Base-by-base conservation (phyloP, 64 coral and sea anemone species). In the Porites lutea region DNA sequence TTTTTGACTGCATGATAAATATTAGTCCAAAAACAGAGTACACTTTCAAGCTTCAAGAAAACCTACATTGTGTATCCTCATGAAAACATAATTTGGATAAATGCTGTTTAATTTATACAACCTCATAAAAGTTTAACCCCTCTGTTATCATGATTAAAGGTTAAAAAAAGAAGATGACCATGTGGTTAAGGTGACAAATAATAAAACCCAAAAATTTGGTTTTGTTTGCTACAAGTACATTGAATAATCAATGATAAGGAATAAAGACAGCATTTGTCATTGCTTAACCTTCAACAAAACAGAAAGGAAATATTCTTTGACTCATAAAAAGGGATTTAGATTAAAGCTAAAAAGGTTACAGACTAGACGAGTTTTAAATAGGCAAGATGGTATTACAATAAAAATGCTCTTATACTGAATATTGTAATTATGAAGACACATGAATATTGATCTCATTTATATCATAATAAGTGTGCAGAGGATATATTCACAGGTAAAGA, bases 41-140 rank as follows among this genome's bases (percentile, higher is more conserved):
- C 54, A 57, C 12, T 57, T 12, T 22, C 15, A 55, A 22, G 75
- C 18, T 5, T 20, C 8, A 27, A 27, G 16, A 78, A 78, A 78
- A 58, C 50, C 21, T 6, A 80, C 8, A 61, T 65, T 52, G 27
- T 37, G 0, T 37, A 37, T 37, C 27, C 65, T 51, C 7, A 68
- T 84, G 4, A 51, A 51, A 49, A 10, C 48, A 7, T 21, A 52
- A 68, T 9, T 13, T 4, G 27, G 45, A 45, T 13, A 51, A 52
- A 18, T 68, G 6, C 51, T 19, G 73, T 51, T 3, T 18, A 76
- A 64, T 65, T 84, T 52, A 69, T 84, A 9, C 62, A 13, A n/a
- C 13, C 16, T 53, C 62, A 84, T 84, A 51, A 84, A 84, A 84
- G 79, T 84, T 84, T 84, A 84, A 84, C 50, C 65, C 20, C 12